Evolutionary conservation across 2,113 vertebrate genomes (phyloP), one percentile per base, ranked within the genome.

Genomic region (Thalassoma bifasciatum): DNA sequence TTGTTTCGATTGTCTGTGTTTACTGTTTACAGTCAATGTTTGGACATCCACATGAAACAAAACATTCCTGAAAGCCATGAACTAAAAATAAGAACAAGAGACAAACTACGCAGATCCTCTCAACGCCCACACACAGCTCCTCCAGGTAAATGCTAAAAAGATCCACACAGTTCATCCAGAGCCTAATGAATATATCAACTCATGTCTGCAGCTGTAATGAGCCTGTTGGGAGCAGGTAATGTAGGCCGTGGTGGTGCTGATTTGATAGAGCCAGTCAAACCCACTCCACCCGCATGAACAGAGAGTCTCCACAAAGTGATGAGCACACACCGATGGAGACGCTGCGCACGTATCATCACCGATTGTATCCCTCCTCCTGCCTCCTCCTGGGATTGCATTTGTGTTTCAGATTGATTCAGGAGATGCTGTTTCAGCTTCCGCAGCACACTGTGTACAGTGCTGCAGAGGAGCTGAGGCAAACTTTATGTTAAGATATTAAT

Each of bases 131-230:
- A 19, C 56, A 36, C 69, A 54, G 44, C 30, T 78, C 57, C 47
- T 71, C 34, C 53, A 40, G 46, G 50, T 76, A 36, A 44, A 57
- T 21, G 23, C 23, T 30, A 49, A 68, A 75, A 51, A 82, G 75
- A 59, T 76, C 62, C 64, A 66, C 54, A 70, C 65, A 46, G 84
- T 77, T 83, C 69, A 78, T 62, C 70, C 60, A 62, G 58, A 77
- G 70, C 57, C 46, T 70, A 83, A 83, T 86, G 74, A 77, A 67
- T 50, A 70, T 54, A 74, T 75, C 42, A 79, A 60, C 63, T 72
- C 66, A 23, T 44, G 57, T 63, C 46, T 79, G 73, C 30, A 38
- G 36, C 58, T 68, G 69, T 75, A 88, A 85, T 85, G 79, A 77
- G 79, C 52, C 75, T 57, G 36, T 23, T 54, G 75, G 59, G 81